Base-by-base conservation (phyloP, 2,797 vertebrate genomes). In the Paguma larvata region DNA sequence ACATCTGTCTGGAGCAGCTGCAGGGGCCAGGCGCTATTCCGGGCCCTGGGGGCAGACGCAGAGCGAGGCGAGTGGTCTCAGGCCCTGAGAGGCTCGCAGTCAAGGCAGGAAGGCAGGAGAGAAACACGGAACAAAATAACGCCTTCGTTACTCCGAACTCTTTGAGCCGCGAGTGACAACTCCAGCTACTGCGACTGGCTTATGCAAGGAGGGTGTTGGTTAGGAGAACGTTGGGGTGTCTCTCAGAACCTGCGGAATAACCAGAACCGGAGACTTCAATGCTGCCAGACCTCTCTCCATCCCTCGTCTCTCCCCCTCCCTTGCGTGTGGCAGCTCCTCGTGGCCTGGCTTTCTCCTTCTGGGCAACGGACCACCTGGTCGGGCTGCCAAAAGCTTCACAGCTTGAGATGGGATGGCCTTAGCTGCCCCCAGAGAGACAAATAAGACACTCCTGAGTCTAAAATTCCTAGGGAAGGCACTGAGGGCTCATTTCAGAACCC, bases 1-100 rank as follows among this genome's bases (percentile, higher is more conserved):
- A 92, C 96, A 92, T 95, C 95, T 97, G 90, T 93, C 92, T 78
- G 41, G 62, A 92, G 85, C 95, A 95, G 89, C 96, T 96, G 94
- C 82, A 68, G 62, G 34, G 51, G 25, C 44, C 65, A n/a, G 82
- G 82, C 79, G 48, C 89, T 97, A 92, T 79, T 96, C 86, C 10
- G 5, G 51, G 91, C 77, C 27, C 92, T 56, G 27, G 8, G 80
- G 86, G 32, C 46, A 96, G 84, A 32, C 67, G 56, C 32, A 44
- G 75, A 93, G 46, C 3, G 21, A 84, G 38, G 32, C 56, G 48
- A 12, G 0, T 6, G 3, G 32, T 11, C 56, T 92, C 46, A 72
- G 77, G 41, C 51, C 51, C 86, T 16, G 53, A 4, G 30, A 89
- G 46, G 21, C 41, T 72, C 44, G 10, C n/a, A 25, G 86, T 48